phyloP scores from a whole-genome alignment of 2,797 vertebrate species.

The Paguma larvata region DNA sequence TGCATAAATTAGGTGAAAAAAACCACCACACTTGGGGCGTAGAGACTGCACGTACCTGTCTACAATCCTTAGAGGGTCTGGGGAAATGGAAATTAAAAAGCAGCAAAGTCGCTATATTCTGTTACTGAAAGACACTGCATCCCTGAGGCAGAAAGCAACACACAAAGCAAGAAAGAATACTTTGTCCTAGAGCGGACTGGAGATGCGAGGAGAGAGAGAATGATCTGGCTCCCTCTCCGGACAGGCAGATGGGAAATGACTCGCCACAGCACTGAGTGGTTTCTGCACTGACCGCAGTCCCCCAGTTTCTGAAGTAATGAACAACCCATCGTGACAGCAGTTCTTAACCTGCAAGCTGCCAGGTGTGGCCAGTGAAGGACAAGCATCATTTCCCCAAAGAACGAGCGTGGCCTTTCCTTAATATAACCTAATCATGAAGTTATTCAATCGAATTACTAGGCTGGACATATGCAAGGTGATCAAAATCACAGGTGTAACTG shows the following conservation, averaged over 20 bases:
- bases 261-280: background rate
- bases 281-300: background rate
- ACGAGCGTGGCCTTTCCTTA: background rate
- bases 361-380: background rate
- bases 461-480: background rate
- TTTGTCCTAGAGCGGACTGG: background rate
- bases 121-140: slow-evolving; percentile 27
- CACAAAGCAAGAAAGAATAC: background rate
- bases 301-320: background rate
- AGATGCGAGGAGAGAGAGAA: background rate
- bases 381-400: background rate
- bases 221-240: background rate
- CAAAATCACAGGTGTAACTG: background rate
- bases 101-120: background rate
- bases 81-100: slow-evolving; percentile 66
- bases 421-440: background rate
- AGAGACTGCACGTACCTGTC: background rate
- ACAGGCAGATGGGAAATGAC: background rate
- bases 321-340: background rate
- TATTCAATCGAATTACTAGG: background rate
- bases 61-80: slow-evolving; percentile 6
- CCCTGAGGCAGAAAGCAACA: slow-evolving; percentile 2
- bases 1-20: slow-evolving; percentile 75
- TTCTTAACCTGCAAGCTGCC: background rate
- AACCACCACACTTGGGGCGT: slow-evolving; percentile 5